Percentiles rank a stretch among this genome's conserved stretches.
Conservation (phyloP, 2,113 vertebrate species). For the Synodontis membranacea region DNA sequence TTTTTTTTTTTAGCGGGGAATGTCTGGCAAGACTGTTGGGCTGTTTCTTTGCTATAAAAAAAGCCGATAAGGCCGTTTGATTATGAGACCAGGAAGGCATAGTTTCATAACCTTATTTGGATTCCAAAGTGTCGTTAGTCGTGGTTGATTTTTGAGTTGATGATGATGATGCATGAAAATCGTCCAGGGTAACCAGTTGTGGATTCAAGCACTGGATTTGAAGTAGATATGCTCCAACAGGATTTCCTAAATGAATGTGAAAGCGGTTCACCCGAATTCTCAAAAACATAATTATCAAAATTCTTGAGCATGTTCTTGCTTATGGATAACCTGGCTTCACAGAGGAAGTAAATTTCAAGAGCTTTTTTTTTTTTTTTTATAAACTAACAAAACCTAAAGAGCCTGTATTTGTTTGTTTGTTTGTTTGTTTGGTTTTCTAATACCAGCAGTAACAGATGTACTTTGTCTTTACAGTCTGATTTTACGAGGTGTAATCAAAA, state of each 20-base stretch:
- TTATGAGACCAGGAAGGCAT: background rate
- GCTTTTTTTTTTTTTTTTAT: background rate
- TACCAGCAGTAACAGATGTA: background rate
- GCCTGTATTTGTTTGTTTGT: background rate
- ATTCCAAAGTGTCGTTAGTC: constrained; percentile 4
- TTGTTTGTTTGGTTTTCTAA: background rate
- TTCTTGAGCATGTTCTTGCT: background rate
- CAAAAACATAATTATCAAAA: background rate
- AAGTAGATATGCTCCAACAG: background rate
- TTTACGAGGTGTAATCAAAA: too few relatives aligned
- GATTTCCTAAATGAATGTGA: background rate
- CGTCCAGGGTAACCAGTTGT: background rate
- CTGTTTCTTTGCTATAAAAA: background rate
- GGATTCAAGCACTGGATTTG: background rate
- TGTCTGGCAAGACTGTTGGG: background rate
- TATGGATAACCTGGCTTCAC: background rate
- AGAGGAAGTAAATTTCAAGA: background rate
- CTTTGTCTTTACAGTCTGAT: background rate
- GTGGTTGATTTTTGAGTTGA: background rate
- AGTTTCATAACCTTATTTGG: background rate
- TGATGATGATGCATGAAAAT: background rate
- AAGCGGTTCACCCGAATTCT: background rate
- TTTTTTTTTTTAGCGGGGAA: background rate
- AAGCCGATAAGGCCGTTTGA: background rate
- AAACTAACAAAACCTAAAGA: background rate